Evolutionary conservation across 1,140 invertebrate species (phyloP), one percentile per base, ranked within the genome.

Genomic region (Lasaia peninsularis): DNA sequence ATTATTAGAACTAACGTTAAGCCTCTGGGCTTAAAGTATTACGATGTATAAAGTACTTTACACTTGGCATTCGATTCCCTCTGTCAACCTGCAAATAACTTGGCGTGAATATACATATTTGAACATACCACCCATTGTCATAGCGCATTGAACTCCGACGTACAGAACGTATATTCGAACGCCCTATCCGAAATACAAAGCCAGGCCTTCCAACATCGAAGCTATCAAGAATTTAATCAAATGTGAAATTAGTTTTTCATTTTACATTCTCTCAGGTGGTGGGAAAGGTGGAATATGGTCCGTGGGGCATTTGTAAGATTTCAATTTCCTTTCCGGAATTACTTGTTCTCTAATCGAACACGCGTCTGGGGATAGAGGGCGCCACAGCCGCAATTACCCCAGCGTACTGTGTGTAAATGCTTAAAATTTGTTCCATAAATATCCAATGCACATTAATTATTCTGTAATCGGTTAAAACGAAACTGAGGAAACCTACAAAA

Each of bases 251-350:
- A 7, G 76, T 81, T 83, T 80, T 82, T 70, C 76, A 78, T 82
- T 80, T 78, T 68, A 68, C 63, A 37, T 65, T 64, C 69, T 71
- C 67, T 69, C 71, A 60, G 68, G 71, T 62, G 61, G 61, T 67
- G 69, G 71, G 74, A n/a, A n/a, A n/a, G n/a, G n/a, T n/a, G n/a
- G n/a, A 81, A 78, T 76, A 80, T 77, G 80, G 75, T 86, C 81
- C 72, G 73, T 79, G 69, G 85, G 75, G 83, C 75, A 88, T 88
- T 85, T 80, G 81, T 84, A 86, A 86, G 80, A 86, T 88, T 86
- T 88, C 83, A 86, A 88, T 88, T 88, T 88, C 82, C 85, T 88
- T 84, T 80, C 76, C 80, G 77, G 81, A 86, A 85, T 86, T 86
- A 88, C 85, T 83, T 85, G 76, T 79, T 65, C 74, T 81, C 77